Evolutionary conservation across 2,888 invertebrate genomes (phyloP).

Genomic region (Lomographa bimaculata): DNA sequence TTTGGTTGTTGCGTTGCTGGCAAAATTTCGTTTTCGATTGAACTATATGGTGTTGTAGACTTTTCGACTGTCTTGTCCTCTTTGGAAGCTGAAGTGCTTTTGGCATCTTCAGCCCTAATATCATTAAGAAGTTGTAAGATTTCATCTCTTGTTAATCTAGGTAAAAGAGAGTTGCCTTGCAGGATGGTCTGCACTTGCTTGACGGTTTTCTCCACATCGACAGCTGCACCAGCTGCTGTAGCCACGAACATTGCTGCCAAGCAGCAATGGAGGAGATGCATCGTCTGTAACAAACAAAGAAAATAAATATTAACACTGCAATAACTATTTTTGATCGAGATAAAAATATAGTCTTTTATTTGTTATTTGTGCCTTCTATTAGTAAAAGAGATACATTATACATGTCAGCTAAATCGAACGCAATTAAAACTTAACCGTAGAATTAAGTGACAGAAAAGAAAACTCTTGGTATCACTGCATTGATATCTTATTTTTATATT

Average conservation of each 20-base stretch:
- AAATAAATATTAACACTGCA: no score
- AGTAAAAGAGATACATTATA: no score
- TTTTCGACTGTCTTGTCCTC: conserved; percentile 41
- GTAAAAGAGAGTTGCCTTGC: conserved; percentile 84
- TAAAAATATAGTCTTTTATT: no score
- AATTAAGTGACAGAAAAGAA: no score
- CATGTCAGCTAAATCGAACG: no score
- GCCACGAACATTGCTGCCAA: conserved; percentile 47
- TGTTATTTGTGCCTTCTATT: no score
- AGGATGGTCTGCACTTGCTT: conserved; percentile 87
- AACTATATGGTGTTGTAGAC: conserved; percentile 43
- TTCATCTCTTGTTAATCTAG: conserved; percentile 85
- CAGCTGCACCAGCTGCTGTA: conserved; percentile 46
- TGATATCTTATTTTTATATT: no score
- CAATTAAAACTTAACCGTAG: no score
- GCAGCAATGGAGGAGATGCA: conserved; percentile 64
- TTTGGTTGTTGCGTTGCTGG: conserved; percentile 35
- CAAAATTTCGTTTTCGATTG: conserved; percentile 56
- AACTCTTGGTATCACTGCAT: no score
- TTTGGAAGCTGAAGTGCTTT: conserved; percentile 47
- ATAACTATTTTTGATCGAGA: no score
- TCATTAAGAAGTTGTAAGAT: conserved; percentile 87
- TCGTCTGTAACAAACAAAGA: conserved; percentile 59
- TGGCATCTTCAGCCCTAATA: conserved; percentile 82
- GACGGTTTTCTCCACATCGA: conserved; percentile 85